phyloP scores from a whole-genome alignment of 2,113 vertebrate genomes.

The Brachirus orientalis region DNA sequence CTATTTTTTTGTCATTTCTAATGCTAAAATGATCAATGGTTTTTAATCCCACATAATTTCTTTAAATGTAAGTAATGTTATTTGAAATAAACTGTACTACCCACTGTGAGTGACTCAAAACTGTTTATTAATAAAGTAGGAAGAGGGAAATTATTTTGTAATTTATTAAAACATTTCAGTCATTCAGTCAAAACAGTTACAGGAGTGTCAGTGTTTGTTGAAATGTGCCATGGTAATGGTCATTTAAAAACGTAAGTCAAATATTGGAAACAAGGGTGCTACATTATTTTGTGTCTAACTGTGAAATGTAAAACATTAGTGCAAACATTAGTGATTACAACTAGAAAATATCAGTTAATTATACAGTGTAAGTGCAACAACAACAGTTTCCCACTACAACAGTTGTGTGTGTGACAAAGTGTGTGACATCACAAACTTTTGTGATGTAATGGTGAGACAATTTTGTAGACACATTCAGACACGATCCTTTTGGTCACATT shows the following conservation, averaged over 20 bases:
- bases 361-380: constrained; percentile 49
- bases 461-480: constrained; percentile 60
- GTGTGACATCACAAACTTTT: no score
- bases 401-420: constrained; percentile 42
- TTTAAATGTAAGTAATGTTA: no score
- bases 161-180: constrained; percentile 59
- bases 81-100: no score
- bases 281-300: constrained; percentile 29
- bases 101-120: no score
- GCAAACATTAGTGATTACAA: constrained; percentile 52
- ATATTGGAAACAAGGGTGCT: constrained; percentile 43
- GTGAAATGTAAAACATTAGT: constrained; percentile 42
- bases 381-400: constrained; percentile 54
- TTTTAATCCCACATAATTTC: no score
- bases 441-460: no score
- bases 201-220: constrained; percentile 47
- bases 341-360: constrained; percentile 11
- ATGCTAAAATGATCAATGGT: no score
- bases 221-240: constrained; percentile 25
- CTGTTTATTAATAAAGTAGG: no score
- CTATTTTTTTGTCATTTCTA: no score
- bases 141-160: no score
- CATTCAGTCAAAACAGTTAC: constrained; percentile 49
- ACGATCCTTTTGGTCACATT: no score
- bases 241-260: constrained; percentile 18